Evolutionary conservation across 2,888 invertebrate genomes (phyloP).

Genomic region (Trachelus troglodyta): DNA sequence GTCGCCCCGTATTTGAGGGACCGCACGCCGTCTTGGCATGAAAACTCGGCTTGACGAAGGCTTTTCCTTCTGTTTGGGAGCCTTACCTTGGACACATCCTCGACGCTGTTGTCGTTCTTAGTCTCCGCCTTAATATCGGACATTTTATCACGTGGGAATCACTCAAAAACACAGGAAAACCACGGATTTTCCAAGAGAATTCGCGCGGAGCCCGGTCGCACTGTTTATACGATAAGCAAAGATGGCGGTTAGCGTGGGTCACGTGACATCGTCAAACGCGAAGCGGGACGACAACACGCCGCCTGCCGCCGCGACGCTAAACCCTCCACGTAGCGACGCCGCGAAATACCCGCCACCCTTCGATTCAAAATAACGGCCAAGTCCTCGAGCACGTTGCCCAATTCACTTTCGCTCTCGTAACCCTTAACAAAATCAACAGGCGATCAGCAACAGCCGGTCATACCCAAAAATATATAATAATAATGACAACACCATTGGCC

Average conservation of each 20-base stretch:
- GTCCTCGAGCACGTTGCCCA: not conserved
- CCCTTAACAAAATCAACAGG: not conserved
- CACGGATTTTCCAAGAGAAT: constrained; percentile 57
- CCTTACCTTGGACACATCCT: constrained; percentile 64
- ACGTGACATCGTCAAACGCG: constrained; percentile 66
- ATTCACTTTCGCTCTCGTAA: not conserved
- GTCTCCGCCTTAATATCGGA: constrained; percentile 63
- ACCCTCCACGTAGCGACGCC: constrained; percentile 43
- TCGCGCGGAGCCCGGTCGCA: constrained; percentile 68
- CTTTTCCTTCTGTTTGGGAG: constrained; percentile 33
- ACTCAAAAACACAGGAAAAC: constrained; percentile 62
- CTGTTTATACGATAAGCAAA: constrained; percentile 71
- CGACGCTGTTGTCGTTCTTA: constrained; percentile 65
- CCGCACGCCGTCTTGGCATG: constrained; percentile 55
- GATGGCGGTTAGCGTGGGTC: constrained; percentile 75
- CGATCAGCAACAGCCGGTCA: not conserved
- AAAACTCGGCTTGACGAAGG: constrained; percentile 62
- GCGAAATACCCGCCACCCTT: constrained; percentile 5
- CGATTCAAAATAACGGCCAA: not conserved
- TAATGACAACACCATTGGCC: not conserved
- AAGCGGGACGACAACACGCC: constrained; percentile 58
- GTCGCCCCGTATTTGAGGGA: constrained; percentile 44
- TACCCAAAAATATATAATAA: not conserved
- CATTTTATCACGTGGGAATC: constrained; percentile 57
- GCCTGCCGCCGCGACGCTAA: constrained; percentile 27